Evolutionary conservation across 2,888 invertebrate species (phyloP), one percentile per base, ranked within the genome.

Genomic region (Parascotia fuliginaria): DNA sequence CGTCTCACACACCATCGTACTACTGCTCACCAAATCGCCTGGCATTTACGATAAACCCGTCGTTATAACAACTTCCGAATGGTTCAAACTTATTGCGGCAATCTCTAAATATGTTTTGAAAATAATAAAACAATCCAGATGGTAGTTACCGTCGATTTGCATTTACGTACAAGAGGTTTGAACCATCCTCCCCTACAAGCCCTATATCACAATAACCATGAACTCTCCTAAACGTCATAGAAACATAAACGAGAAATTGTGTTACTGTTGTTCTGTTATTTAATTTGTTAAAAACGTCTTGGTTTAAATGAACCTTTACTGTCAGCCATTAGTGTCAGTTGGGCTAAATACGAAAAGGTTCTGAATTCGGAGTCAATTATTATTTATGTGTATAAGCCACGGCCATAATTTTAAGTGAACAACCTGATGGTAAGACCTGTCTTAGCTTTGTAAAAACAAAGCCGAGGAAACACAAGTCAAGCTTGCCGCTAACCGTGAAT

Each of bases 181-280:
- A 69, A 60, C 67, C 69, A 63, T 56, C 52, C 41, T 48, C 63
- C 60, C 51, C 59, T 56, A 70, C 58, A 58, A 59, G 50, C 60
- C 48, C 62, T 61, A 68, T 70, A 75, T 73, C 73, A 73, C 78
- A 77, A 67, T 70, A 62, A 62, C 66, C 70, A 59, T 68, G 61
- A 62, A 63, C 66, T 42, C 60, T 55, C 68, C 59, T 65, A 71
- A 81, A 83, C 83, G 83, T 77, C 83, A 83, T 83, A 83, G 83
- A 83, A 83, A 82, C 78, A 68, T 48, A 51, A 60, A 74, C 60
- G 57, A 60, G 52, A 56, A 60, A 53, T 51, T 37, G 55, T 55
- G 65, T 45, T 46, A 15, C 43, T 57, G 38, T 43, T 51, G 54
- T 66, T 48, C 65, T 60, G 53, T 60, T 69, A 56, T 47, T 44